Evolutionary conservation across 2,797 vertebrate species (phyloP).

Genomic region (Hippoglossus hippoglossus): DNA sequence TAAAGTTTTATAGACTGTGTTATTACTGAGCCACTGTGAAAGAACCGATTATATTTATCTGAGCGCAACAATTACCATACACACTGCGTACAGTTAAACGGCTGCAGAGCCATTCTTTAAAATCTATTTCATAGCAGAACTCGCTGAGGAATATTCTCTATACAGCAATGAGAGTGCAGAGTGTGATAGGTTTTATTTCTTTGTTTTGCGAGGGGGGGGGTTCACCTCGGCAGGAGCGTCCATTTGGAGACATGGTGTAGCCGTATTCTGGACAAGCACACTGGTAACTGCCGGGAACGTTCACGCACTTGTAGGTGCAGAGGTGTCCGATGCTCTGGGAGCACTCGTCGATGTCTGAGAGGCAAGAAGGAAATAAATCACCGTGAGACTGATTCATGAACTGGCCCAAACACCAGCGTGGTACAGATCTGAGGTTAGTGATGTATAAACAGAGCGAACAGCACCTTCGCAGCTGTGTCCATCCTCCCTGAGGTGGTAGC

Average conservation of each 20-base stretch:
- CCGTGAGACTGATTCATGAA: slow-evolving; percentile 7
- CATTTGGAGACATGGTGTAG: slow-evolving; percentile 92
- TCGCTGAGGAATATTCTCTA: neutral
- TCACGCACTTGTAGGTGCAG: slow-evolving; percentile 94
- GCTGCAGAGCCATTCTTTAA: slow-evolving; percentile 17
- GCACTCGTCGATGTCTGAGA: slow-evolving; percentile 94
- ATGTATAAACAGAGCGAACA: slow-evolving; percentile 1
- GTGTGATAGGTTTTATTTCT: neutral
- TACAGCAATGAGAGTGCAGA: neutral
- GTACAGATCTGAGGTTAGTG: slow-evolving; percentile 14
- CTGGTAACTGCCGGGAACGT: slow-evolving; percentile 93
- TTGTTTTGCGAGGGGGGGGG: neutral
- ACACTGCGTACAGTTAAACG: slow-evolving; percentile 27
- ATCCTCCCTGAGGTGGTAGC: slow-evolving; percentile 94
- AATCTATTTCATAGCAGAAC: slow-evolving; percentile 23
- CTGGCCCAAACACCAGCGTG: slow-evolving; percentile 4
- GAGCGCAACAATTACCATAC: slow-evolving; percentile 36
- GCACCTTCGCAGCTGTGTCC: slow-evolving; percentile 93
- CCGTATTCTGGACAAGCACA: slow-evolving; percentile 94
- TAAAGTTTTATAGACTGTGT: slow-evolving; percentile 60
- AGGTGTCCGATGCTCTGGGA: slow-evolving; percentile 90
- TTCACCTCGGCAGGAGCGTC: slow-evolving; percentile 93
- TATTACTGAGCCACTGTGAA: slow-evolving; percentile 54
- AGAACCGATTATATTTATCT: slow-evolving; percentile 61
- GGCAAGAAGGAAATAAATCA: neutral